Base-by-base conservation (phyloP, 2,113 vertebrate genomes). In the Ploceus nigricollis region DNA sequence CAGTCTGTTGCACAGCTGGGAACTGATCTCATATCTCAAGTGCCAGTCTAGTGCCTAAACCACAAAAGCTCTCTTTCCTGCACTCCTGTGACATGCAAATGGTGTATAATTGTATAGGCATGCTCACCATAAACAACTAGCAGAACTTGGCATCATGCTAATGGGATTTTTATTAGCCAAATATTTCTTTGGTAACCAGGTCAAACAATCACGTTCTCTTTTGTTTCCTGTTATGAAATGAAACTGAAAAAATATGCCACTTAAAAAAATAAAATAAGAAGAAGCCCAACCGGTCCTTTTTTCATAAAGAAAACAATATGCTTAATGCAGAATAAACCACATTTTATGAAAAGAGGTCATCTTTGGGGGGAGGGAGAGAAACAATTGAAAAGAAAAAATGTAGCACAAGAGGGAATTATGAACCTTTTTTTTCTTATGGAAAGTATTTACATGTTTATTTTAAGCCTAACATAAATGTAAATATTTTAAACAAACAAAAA, bases 401-500 rank as follows among this genome's bases (percentile, higher is more conserved):
- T 61, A 93, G 66, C 89, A 94, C 85, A 96, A 90, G 82, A 76
- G 82, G 88, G 96, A 96, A 97, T 96, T 94, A 93, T 37, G 93
- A 88, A 70, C 95, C 20, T 66, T 89, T 96, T 89, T 96, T 92
- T 88, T 58, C 96, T 95, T 95, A 89, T 96, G 94, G 91, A 97
- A 97, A 97, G 96, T 97, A 97, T 97, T 97, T 97, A 80, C 87
- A 93, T 97, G 95, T 98, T 97, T 98, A 97, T 98, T 97, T 98
- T 97, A 97, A 97, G 97, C 89, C 87, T 94, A 96, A 94, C 92
- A 97, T 94, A 97, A 98, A 97, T 93, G 96, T 97, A 98, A 98
- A 97, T 97, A 98, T 97, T 98, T 98, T 96, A 97, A 98, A 97
- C 96, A 98, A 98, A 97, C 93, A 97, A 97, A 97, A 97, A 96